Evolutionary conservation across 2,113 vertebrate genomes (phyloP).

Genomic region (Notechis scutatus): DNA sequence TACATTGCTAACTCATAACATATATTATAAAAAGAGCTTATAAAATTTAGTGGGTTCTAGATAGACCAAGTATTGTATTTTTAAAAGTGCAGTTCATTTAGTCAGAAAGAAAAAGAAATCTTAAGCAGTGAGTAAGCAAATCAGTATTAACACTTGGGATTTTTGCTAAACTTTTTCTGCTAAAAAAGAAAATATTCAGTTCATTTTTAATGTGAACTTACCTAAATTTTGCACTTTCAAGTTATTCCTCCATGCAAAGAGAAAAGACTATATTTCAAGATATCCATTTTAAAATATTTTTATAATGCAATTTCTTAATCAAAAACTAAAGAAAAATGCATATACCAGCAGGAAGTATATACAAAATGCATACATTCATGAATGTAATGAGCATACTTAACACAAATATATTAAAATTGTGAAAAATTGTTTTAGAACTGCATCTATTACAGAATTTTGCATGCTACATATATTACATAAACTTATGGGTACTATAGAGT

Average conservation of each 20-base stretch:
- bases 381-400: background rate
- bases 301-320: background rate
- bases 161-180: background rate
- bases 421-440: background rate
- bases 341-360: background rate
- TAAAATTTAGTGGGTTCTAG: background rate
- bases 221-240: background rate
- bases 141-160: background rate
- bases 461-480: background rate
- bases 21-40: background rate
- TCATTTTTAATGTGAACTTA: background rate
- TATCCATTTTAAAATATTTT: background rate
- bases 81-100: background rate
- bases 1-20: background rate
- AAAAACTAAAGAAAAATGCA: background rate
- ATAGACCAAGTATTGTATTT: background rate
- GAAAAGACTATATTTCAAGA: background rate
- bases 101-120: background rate
- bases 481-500: background rate
- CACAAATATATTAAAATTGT: background rate
- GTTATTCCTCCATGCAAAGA: background rate
- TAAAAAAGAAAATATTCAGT: background rate
- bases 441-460: background rate
- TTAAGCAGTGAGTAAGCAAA: background rate
- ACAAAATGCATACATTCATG: background rate